These are phyloP conservation scores for Amblyornis subalaris DNA, from an alignment of 2,113 vertebrate species.

Conservation along the genomic window DNA sequence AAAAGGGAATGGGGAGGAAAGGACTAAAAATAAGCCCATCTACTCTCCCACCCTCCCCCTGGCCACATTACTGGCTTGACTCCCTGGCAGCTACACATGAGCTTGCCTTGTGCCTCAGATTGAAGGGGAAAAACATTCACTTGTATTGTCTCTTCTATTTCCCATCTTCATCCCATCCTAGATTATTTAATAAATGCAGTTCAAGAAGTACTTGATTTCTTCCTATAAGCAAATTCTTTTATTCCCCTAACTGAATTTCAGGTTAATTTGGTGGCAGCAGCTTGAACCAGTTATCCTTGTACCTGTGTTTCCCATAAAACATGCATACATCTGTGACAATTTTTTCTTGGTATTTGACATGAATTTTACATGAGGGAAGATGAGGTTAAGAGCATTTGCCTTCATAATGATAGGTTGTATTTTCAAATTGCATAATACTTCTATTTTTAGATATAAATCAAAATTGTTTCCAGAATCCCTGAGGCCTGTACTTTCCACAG, in stretches of 20 bases:
- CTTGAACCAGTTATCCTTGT: background rate
- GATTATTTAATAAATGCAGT: background rate
- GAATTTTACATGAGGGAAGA: background rate
- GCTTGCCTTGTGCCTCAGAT: background rate
- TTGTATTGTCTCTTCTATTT: background rate
- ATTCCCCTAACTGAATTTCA: background rate
- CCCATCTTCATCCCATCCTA: background rate
- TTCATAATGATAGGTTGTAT: slow-evolving; percentile 11
- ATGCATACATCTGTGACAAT: background rate
- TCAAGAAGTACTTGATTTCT: background rate
- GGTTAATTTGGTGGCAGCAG: background rate
- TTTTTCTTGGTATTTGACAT: background rate
- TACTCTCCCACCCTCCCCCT: background rate
- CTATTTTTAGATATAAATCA: slow-evolving; percentile 18
- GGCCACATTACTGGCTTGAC: background rate
- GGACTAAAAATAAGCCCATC: background rate
- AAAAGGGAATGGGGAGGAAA: background rate
- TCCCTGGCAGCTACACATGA: background rate
- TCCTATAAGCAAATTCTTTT: background rate
- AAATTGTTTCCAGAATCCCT: slow-evolving; percentile 19
- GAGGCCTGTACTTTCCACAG: background rate
- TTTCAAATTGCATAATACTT: slow-evolving; percentile 8
- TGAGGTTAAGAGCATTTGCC: slow-evolving; percentile 15
- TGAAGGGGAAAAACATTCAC: background rate
- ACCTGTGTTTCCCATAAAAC: background rate